phyloP scores from a whole-genome alignment of 2,888 invertebrate genomes.

The Tipula helvola region DNA sequence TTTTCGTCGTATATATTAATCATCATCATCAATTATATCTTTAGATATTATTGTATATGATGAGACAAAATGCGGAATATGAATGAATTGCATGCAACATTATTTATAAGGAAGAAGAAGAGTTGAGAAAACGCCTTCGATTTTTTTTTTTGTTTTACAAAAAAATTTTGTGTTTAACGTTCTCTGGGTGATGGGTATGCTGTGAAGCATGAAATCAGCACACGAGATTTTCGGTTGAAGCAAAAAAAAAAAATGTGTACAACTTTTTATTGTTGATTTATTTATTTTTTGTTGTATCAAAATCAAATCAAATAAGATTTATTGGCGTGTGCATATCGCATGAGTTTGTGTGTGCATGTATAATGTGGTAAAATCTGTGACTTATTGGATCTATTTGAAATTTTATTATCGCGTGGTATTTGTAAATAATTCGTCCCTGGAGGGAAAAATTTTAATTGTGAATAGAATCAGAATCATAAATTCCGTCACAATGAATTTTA shows the following conservation, averaged over 20 bases:
- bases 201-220: neutral
- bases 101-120: neutral
- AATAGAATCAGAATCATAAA: too few relatives aligned
- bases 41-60: neutral
- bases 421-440: neutral
- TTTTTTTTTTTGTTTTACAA: neutral
- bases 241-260: neutral
- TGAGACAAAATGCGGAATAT: neutral
- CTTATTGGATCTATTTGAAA: neutral
- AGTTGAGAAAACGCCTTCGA: neutral
- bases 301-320: neutral
- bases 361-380: neutral
- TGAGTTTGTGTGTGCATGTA: neutral
- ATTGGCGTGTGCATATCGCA: neutral
- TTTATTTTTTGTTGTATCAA: neutral
- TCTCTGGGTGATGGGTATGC: neutral
- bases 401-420: neutral
- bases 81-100: neutral
- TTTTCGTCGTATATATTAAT: neutral
- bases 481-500: too few relatives aligned
- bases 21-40: neutral
- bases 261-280: neutral
- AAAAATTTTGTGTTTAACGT: neutral
- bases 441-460: too few relatives aligned
- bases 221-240: neutral